phyloP scores from a whole-genome alignment of 2,797 vertebrate genomes.

The Lagocephalus sceleratus region DNA sequence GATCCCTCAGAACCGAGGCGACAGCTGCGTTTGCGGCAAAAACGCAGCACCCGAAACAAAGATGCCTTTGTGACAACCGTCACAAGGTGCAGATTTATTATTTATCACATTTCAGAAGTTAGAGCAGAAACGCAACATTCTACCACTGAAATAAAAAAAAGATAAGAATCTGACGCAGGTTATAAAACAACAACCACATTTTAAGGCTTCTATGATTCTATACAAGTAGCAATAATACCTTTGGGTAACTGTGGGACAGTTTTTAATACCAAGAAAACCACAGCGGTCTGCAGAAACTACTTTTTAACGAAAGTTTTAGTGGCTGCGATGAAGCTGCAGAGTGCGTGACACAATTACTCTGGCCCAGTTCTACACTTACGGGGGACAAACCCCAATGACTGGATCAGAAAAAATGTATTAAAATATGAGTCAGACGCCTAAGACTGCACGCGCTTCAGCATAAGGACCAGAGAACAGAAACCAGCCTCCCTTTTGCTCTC shows the following conservation, averaged over 20 bases:
- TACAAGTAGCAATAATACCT: too few species aligned
- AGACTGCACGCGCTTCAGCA: slow-evolving; percentile 30
- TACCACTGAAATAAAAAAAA: too few species aligned
- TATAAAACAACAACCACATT: too few species aligned
- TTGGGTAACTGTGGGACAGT: too few species aligned
- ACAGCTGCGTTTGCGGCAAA: not conserved
- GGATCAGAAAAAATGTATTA: slow-evolving; percentile 55
- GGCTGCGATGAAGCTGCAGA: slow-evolving; percentile 28
- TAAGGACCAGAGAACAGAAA: not conserved
- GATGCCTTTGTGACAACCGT: too few species aligned
- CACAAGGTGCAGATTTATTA: not conserved
- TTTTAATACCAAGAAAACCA: too few species aligned
- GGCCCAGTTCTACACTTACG: slow-evolving; percentile 52
- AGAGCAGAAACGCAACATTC: too few species aligned
- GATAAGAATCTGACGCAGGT: too few species aligned
- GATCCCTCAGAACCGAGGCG: slow-evolving; percentile 1
- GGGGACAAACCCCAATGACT: slow-evolving; percentile 24
- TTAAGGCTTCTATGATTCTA: too few species aligned
- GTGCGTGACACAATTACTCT: slow-evolving; percentile 33
- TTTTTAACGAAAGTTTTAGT: slow-evolving; percentile 13
- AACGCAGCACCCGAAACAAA: not conserved
- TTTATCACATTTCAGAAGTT: not conserved
- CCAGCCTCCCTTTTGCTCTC: not conserved
- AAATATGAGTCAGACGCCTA: slow-evolving; percentile 65
- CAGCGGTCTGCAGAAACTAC: too few species aligned